These are phyloP conservation scores for Marronus borbonicus DNA, from an alignment of 2,888 invertebrate genomes.

Conservation along the genomic window DNA sequence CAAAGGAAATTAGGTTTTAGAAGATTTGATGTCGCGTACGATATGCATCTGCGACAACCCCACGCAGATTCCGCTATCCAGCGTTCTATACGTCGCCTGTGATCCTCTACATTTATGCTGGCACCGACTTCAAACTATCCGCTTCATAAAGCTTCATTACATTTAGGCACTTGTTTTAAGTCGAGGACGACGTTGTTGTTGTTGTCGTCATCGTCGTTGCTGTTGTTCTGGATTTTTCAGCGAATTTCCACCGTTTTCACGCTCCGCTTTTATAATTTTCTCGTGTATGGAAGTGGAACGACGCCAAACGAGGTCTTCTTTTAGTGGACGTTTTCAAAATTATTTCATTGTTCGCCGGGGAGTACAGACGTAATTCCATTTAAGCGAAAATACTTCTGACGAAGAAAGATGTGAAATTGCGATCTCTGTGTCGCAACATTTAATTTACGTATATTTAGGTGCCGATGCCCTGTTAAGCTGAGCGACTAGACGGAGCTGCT, in stretches of 20 bases:
- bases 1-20: slow-evolving; percentile 50
- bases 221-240: slow-evolving; percentile 20
- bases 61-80: background rate
- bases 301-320: background rate
- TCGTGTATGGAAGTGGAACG: background rate
- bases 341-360: slow-evolving; percentile 7
- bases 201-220: background rate
- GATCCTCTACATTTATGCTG: background rate
- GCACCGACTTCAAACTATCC: slow-evolving; percentile 13
- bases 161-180: slow-evolving; percentile 26
- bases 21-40: slow-evolving; percentile 46
- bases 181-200: slow-evolving; percentile 4
- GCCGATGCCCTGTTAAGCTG: too few species aligned
- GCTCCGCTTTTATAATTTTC: slow-evolving; percentile 25
- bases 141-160: slow-evolving; percentile 38
- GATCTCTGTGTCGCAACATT: background rate
- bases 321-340: slow-evolving; percentile 9
- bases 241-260: background rate
- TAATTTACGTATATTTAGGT: too few species aligned
- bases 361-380: background rate
- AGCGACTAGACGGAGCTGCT: too few species aligned
- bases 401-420: background rate
- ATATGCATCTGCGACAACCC: slow-evolving; percentile 28
- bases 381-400: background rate
- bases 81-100: background rate